phyloP scores from a whole-genome alignment of 64 coral and sea anemone genomes.

The Stylophora pistillata region DNA sequence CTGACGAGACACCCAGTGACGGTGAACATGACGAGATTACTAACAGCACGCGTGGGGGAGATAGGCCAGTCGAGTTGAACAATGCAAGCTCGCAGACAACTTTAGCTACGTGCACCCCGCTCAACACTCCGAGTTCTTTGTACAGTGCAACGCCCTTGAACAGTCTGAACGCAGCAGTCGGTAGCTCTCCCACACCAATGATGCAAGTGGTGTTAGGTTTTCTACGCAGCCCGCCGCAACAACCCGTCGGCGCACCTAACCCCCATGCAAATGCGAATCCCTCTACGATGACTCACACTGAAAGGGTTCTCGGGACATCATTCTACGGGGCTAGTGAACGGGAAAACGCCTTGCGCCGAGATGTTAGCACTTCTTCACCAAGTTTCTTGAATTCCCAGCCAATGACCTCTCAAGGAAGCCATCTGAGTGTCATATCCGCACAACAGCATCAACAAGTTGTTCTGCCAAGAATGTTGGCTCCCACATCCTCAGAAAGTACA shows the following conservation, averaged over 20 bases:
- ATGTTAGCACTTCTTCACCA: not conserved
- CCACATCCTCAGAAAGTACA: not conserved
- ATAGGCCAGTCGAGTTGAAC: not conserved
- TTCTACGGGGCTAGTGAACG: not conserved
- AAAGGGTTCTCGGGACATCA: not conserved
- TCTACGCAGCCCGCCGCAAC: not conserved
- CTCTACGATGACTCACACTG: not conserved
- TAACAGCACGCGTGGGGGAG: not conserved
- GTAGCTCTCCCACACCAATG: not conserved
- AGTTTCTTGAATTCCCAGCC: not conserved
- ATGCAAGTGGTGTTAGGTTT: constrained; percentile 17
- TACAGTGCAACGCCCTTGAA: constrained; percentile 12
- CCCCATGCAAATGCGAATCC: not conserved
- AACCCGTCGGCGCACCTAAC: not conserved
- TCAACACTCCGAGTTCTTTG: constrained; percentile 15
- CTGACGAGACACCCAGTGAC: not conserved
- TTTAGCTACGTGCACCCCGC: not conserved
- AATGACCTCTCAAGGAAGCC: not conserved
- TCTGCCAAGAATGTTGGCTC: constrained; percentile 15
- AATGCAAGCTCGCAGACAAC: not conserved
- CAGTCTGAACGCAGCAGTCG: not conserved
- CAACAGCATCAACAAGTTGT: constrained; percentile 42
- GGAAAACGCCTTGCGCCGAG: not conserved
- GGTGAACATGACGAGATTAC: not conserved
- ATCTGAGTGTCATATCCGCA: not conserved